phyloP scores from a whole-genome alignment of 2,113 vertebrate genomes.

The Pelmatolapia mariae region DNA sequence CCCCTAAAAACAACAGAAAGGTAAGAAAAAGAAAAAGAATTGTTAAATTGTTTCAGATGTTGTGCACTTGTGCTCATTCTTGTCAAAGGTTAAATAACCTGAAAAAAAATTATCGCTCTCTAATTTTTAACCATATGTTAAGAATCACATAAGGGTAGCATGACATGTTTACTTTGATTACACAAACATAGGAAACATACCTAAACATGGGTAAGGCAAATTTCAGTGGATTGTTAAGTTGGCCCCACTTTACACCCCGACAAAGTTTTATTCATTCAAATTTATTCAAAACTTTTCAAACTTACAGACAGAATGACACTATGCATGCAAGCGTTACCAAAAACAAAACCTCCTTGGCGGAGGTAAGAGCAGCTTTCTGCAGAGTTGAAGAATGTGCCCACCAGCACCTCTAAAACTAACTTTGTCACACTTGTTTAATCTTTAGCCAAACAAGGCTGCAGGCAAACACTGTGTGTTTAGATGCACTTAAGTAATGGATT shows the following conservation, averaged over 20 bases:
- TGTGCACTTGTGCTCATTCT: background rate
- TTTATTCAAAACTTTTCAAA: background rate
- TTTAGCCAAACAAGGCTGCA: background rate
- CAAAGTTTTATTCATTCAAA: background rate
- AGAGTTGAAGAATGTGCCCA: background rate
- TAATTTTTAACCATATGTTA: background rate
- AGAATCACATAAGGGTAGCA: background rate
- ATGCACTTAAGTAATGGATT: background rate
- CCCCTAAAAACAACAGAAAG: conserved; percentile 66
- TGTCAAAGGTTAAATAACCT: background rate
- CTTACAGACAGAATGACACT: background rate
- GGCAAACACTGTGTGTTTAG: background rate
- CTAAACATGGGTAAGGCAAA: background rate
- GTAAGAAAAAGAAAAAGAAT: background rate
- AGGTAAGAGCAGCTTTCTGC: background rate
- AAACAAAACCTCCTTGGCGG: background rate
- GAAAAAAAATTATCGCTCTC: fast-evolving
- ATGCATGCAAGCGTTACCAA: background rate
- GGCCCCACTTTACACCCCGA: background rate
- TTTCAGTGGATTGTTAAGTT: background rate
- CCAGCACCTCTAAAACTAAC: background rate
- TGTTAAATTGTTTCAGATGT: background rate
- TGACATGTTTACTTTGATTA: background rate
- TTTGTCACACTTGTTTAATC: background rate
- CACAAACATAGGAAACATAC: background rate